Conservation (phyloP, 2,113 vertebrate species). For the Trichomycterus rosablanca region DNA sequence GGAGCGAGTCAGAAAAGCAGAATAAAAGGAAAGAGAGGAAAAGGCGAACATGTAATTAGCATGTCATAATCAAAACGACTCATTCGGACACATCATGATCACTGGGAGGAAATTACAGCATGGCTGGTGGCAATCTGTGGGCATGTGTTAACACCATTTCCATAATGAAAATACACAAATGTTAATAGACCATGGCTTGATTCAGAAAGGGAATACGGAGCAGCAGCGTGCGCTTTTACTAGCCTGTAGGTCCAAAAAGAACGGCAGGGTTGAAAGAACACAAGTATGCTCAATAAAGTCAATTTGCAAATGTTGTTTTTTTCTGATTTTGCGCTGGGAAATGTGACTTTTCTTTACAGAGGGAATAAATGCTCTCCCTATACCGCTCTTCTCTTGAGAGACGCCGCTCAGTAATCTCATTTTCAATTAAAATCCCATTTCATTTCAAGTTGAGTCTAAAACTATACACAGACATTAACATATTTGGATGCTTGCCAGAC, state of each 20-base stretch:
- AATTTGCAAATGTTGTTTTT: conserved; percentile 89
- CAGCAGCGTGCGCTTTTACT: conserved; percentile 88
- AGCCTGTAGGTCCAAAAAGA: conserved; percentile 89
- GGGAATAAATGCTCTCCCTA: conserved; percentile 73
- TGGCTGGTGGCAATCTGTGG: conserved; percentile 98
- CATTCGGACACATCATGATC: conserved; percentile 99
- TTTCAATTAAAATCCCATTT: conserved; percentile 99
- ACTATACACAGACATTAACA: conserved; percentile 98
- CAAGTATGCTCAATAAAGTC: conserved; percentile 72
- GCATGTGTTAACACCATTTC: conserved; percentile 98
- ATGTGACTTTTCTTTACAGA: conserved; percentile 76
- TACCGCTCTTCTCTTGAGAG: conserved; percentile 86
- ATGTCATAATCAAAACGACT: conserved; percentile 99
- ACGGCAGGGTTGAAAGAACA: conserved; percentile 72
- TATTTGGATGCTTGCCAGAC: conserved; percentile 87
- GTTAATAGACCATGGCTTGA: conserved; percentile 96
- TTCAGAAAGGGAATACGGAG: conserved; percentile 86
- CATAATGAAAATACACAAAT: conserved; percentile 99
- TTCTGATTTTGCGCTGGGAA: conserved; percentile 76
- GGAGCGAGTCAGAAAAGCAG: conserved; percentile 78
- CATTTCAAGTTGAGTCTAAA: conserved; percentile 95
- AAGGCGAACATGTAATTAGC: conserved; percentile 98
- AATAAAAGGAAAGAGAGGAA: conserved; percentile 59
- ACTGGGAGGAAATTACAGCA: conserved; percentile 97
- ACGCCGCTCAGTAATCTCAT: conserved; percentile 84